phyloP scores from a whole-genome alignment of 2,888 invertebrate species.

The Galerucella nymphaeae region DNA sequence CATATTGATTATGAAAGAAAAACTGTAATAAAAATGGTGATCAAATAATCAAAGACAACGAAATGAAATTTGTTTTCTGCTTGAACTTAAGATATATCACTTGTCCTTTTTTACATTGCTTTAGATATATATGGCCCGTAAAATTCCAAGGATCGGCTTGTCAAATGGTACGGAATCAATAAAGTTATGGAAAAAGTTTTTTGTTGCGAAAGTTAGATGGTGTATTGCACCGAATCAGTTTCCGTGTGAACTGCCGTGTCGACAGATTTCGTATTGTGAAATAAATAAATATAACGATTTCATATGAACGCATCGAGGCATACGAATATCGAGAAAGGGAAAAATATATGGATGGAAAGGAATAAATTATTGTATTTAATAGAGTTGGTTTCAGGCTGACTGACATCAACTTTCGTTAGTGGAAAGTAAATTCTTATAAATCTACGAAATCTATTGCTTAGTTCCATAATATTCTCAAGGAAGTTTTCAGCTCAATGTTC shows the following conservation, averaged over 20 bases:
- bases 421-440: background rate
- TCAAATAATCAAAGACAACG: background rate
- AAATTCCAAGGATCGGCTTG: constrained; percentile 25
- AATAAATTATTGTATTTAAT: background rate
- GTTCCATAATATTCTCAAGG: no score
- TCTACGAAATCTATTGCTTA: background rate
- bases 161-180: constrained; percentile 36
- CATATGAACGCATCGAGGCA: constrained; percentile 20
- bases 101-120: constrained; percentile 14
- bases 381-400: background rate
- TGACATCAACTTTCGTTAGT: background rate
- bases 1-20: background rate
- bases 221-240: constrained; percentile 31
- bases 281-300: constrained; percentile 22
- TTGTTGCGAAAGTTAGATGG: constrained; percentile 21
- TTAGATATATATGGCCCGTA: constrained; percentile 27
- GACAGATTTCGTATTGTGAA: constrained; percentile 28
- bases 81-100: constrained; percentile 17
- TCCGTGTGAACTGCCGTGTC: constrained; percentile 27
- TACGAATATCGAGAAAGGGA: constrained; percentile 9
- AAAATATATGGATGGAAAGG: background rate
- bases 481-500: no score
- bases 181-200: constrained; percentile 38
- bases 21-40: background rate
- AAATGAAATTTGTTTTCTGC: constrained; percentile 26